Conservation (phyloP, 2,888 invertebrate genomes). For the Tanytarsus gracilentus region DNA sequence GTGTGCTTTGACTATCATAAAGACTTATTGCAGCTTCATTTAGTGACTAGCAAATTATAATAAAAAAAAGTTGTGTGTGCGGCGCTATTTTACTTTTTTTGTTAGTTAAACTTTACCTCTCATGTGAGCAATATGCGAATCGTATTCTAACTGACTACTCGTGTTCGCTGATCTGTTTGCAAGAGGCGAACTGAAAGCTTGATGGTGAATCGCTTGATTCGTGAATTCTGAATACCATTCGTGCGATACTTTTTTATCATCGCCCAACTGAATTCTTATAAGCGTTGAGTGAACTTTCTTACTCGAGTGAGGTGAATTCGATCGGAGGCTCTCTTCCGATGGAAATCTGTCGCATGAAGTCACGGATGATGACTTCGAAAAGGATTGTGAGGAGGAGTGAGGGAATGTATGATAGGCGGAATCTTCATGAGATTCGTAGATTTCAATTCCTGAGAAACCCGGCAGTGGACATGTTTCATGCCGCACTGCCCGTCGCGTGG, state of each 20-base stretch:
- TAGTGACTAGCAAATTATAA: neutral
- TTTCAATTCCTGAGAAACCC: slow-evolving; percentile 21
- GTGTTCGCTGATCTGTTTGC: slow-evolving; percentile 46
- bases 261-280: slow-evolving; percentile 30
- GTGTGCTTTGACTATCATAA: too few species aligned
- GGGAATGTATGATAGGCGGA: slow-evolving; percentile 52
- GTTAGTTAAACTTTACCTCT: slow-evolving; percentile 54
- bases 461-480: neutral
- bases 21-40: too few species aligned
- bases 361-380: slow-evolving; percentile 48
- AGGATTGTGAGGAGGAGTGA: slow-evolving; percentile 32
- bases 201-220: slow-evolving; percentile 7
- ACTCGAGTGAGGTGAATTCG: slow-evolving; percentile 33
- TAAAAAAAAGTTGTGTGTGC: neutral
- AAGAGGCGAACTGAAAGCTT: slow-evolving; percentile 58
- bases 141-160: slow-evolving; percentile 68
- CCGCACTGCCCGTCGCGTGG: neutral
- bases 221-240: slow-evolving; percentile 50
- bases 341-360: slow-evolving; percentile 46
- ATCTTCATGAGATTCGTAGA: slow-evolving; percentile 41
- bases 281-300: slow-evolving; percentile 21
- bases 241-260: slow-evolving; percentile 34
- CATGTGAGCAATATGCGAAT: slow-evolving; percentile 76
- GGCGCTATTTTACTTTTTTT: neutral
- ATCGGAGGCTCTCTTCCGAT: slow-evolving; percentile 46